Conservation (phyloP, 1,140 invertebrate genomes). For the Fragariocoptes setiger region DNA sequence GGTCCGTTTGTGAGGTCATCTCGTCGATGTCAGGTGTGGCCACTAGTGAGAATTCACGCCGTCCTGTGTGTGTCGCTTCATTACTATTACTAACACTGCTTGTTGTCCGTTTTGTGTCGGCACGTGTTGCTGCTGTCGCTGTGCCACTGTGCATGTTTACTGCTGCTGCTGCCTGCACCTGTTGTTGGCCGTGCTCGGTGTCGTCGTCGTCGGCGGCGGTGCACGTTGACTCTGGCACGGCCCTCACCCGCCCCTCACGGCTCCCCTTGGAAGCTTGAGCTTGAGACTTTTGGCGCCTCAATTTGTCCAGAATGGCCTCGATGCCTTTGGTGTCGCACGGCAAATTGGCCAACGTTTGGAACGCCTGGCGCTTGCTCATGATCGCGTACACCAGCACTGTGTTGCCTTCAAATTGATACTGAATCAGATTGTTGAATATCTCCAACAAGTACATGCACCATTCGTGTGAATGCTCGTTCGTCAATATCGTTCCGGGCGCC, state of each 20-base stretch:
- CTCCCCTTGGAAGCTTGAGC: neutral
- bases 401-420: conserved; percentile 99
- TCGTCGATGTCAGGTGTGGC: conserved; percentile 61
- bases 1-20: conserved; percentile 56
- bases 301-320: neutral
- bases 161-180: neutral
- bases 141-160: neutral
- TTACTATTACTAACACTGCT: too few relatives aligned
- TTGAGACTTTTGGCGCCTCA: neutral
- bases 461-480: conserved; percentile 79
- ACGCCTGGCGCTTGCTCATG: conserved; percentile 83
- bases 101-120: neutral
- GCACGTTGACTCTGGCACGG: too few relatives aligned
- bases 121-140: neutral
- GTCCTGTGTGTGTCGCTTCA: too few relatives aligned
- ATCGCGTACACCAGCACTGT: conserved; percentile 96
- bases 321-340: conserved; percentile 39
- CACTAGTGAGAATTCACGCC: conserved; percentile 48
- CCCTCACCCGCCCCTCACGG: neutral
- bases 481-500: conserved; percentile 94
- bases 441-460: conserved; percentile 91
- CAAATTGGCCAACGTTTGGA: conserved; percentile 78
- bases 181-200: neutral
- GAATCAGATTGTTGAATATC: conserved; percentile 99
- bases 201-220: neutral